These are phyloP conservation scores for Naso thynnoides DNA, from an alignment of 2,797 vertebrate genomes.

Conservation along the genomic window DNA sequence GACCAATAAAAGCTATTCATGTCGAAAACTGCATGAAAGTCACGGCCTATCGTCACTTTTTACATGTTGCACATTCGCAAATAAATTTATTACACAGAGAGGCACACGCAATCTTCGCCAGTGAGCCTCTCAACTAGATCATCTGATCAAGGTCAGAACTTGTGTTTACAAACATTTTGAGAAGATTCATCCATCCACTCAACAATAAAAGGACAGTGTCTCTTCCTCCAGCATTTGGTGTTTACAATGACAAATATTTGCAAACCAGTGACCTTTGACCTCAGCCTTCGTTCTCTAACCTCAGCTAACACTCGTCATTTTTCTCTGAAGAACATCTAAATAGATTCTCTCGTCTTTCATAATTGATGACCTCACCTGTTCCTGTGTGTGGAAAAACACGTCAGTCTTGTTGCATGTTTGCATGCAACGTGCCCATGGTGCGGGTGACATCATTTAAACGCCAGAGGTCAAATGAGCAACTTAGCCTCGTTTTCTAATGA, in stretches of 20 bases:
- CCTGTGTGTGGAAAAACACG: background rate
- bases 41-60: background rate
- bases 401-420: background rate
- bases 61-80: no score
- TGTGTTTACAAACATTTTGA: background rate
- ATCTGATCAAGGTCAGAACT: background rate
- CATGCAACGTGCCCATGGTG: background rate
- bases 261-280: background rate
- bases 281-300: background rate
- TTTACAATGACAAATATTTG: background rate
- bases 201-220: background rate
- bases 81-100: background rate
- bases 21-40: background rate
- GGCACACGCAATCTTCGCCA: background rate
- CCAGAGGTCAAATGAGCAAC: constrained; percentile 39
- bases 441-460: constrained; percentile 28
- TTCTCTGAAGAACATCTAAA: background rate
- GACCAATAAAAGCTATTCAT: no score
- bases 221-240: background rate
- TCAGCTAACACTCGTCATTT: background rate
- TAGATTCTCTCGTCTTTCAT: background rate
- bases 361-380: background rate
- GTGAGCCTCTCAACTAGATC: background rate
- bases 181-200: background rate
- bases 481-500: constrained; percentile 43